Base-by-base conservation (phyloP, 2,797 vertebrate genomes). In the Limosa lapponica region DNA sequence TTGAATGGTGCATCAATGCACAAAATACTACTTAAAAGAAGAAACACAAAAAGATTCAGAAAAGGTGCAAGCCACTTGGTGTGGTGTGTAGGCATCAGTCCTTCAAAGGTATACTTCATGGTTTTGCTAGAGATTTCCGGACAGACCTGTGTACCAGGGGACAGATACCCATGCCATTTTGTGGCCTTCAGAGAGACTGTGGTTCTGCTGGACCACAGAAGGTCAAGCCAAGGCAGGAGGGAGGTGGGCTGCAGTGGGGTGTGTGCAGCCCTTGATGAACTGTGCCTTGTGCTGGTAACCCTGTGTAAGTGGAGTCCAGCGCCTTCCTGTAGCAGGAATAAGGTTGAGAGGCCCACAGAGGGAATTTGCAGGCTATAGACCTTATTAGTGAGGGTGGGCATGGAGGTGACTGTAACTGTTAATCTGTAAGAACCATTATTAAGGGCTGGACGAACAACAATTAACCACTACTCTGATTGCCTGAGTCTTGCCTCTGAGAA, bases 251-350 rank as follows among this genome's bases (percentile, higher is more conserved):
- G 13, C 0, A 13, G 5, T 17, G 30, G 32, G 23, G 0, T 17
- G 11, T 24, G 28, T 16, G 28, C 23, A 65, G 44, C 25, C 41
- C 12, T 16, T 1, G 0, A 2, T 2, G 41, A 22, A 23, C 43
- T 37, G 22, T 15, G 71, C 8, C 3, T n/a, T 48, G 13, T 28
- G 49, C 49, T 74, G 39, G 4, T 15, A 14, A 23, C 52, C 37
- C 25, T 48, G 8, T 8, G 3, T 4, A 24, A 41, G 37, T 19
- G 4, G 49, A 46, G n/a, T 6, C n/a, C 37, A 3, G 8, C 0
- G 1, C n/a, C 61, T 59, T 34, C 28, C n/a, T 9, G 6, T 18
- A n/a, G 43, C 24, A 57, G 4, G 0, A 24, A 1, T 4, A 16
- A 14, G 22, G 6, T 17, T 10, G 19, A 65, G 54, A 39, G 12